These are phyloP conservation scores for Danio aesculapii DNA, from an alignment of 2,797 vertebrate genomes.

Conservation along the genomic window DNA sequence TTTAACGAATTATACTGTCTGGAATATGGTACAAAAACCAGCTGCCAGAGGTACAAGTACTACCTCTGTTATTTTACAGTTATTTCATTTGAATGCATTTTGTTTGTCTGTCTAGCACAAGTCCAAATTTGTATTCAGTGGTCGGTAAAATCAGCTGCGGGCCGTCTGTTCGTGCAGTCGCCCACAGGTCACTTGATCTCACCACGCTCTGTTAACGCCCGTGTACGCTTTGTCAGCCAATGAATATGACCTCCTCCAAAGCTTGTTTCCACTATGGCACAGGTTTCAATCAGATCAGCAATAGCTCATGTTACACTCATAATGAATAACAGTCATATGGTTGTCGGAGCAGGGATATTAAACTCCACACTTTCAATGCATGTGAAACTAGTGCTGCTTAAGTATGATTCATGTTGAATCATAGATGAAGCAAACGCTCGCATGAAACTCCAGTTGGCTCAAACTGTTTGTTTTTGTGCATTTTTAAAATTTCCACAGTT, in stretches of 20 bases:
- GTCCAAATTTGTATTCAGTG: background rate
- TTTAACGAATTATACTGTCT: too few relatives aligned
- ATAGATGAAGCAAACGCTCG: background rate
- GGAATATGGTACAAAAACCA: too few relatives aligned
- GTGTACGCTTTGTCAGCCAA: background rate
- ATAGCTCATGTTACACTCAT: constrained; percentile 12
- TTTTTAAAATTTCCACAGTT: background rate
- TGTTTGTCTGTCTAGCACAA: background rate
- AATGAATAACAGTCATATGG: background rate
- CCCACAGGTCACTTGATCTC: background rate
- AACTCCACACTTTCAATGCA: background rate
- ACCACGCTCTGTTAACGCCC: background rate
- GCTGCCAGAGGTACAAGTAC: too few relatives aligned
- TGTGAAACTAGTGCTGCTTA: background rate
- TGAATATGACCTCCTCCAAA: background rate
- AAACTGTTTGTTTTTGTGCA: too few relatives aligned
- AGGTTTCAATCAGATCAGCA: background rate
- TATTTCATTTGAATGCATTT: too few relatives aligned
- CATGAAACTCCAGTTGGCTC: background rate
- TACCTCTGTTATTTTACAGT: too few relatives aligned
- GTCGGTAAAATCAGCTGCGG: too few relatives aligned
- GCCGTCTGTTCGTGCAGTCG: background rate
- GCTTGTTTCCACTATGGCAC: background rate
- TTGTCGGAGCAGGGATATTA: background rate
- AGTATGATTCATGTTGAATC: constrained; percentile 8